A percentile compares a stretch with the other conserved stretches of the same genome.
Evolutionary conservation across 1,140 invertebrate species (phyloP).

Genomic region (Drosophila repleta): DNA sequence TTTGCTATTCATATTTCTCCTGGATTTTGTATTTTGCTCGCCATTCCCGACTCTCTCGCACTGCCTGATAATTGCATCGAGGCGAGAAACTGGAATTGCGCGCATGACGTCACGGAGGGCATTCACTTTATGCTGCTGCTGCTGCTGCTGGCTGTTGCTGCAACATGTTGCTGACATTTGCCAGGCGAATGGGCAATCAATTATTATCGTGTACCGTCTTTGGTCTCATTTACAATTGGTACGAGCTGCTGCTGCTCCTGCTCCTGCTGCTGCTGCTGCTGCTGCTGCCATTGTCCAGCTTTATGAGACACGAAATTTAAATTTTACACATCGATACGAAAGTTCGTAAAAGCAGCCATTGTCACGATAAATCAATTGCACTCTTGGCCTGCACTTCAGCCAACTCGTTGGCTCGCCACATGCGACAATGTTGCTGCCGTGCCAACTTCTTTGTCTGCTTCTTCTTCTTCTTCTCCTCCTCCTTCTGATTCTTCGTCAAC

Average conservation of each 20-base stretch:
- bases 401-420: slow-evolving; percentile 9
- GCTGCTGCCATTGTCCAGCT: slow-evolving; percentile 63
- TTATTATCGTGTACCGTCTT: slow-evolving; percentile 38
- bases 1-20: slow-evolving; percentile 78
- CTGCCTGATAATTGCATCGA: slow-evolving; percentile 39
- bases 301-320: slow-evolving; percentile 79
- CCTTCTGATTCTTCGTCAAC: background rate
- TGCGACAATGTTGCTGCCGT: slow-evolving; percentile 11
- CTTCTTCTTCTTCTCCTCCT: slow-evolving; percentile 2
- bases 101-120: slow-evolving; percentile 73
- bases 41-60: slow-evolving; percentile 48
- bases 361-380: slow-evolving; percentile 83
- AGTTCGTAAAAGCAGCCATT: slow-evolving; percentile 62
- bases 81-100: slow-evolving; percentile 48
- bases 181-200: slow-evolving; percentile 51
- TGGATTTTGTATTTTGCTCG: slow-evolving; percentile 81
- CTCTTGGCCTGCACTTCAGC: slow-evolving; percentile 55
- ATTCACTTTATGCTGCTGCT: slow-evolving; percentile 62
- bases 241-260: slow-evolving; percentile 2
- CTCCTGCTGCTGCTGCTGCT: slow-evolving; percentile 27
- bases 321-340: slow-evolving; percentile 74
- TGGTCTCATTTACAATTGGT: slow-evolving; percentile 42
- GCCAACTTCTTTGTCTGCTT: slow-evolving; percentile 18
- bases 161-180: slow-evolving; percentile 72
- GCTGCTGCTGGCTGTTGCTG: slow-evolving; percentile 31